Percentiles rank a stretch among this genome's conserved stretches.
Evolutionary conservation across 1,140 invertebrate genomes (phyloP).

Genomic region (Linepithema humile): DNA sequence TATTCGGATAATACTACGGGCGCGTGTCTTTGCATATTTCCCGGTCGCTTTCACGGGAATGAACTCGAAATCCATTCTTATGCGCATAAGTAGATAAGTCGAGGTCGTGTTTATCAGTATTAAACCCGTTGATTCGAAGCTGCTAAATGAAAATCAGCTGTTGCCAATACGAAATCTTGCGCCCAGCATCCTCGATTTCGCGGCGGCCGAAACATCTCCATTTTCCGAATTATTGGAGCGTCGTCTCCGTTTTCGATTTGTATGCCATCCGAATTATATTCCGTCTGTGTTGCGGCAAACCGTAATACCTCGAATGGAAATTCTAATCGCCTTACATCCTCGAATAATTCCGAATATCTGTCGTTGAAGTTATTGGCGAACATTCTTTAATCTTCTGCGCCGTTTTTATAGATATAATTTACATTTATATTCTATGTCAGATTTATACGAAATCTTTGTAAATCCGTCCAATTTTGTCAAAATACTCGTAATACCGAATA

Average conservation of each 20-base stretch:
- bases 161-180: neutral
- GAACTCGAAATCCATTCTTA: slow-evolving; percentile 49
- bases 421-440: neutral
- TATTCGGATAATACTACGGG: neutral
- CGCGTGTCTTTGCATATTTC: slow-evolving; percentile 63
- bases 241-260: slow-evolving; percentile 52
- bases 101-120: slow-evolving; percentile 29
- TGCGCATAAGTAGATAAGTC: slow-evolving; percentile 23
- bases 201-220: slow-evolving; percentile 33
- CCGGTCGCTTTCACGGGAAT: slow-evolving; percentile 14
- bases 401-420: neutral
- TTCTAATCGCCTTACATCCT: slow-evolving; percentile 62
- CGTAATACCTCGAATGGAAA: slow-evolving; percentile 44
- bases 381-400: neutral
- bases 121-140: slow-evolving; percentile 4
- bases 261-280: slow-evolving; percentile 44
- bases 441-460: too few species aligned
- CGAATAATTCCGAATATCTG: slow-evolving; percentile 47
- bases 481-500: neutral
- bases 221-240: slow-evolving; percentile 54
- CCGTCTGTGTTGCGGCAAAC: slow-evolving; percentile 48
- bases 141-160: slow-evolving; percentile 47
- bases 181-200: neutral
- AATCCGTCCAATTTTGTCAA: neutral
- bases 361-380: slow-evolving; percentile 29